Conservation (phyloP, 1,140 invertebrate species). For the Cotesia glomerata region DNA sequence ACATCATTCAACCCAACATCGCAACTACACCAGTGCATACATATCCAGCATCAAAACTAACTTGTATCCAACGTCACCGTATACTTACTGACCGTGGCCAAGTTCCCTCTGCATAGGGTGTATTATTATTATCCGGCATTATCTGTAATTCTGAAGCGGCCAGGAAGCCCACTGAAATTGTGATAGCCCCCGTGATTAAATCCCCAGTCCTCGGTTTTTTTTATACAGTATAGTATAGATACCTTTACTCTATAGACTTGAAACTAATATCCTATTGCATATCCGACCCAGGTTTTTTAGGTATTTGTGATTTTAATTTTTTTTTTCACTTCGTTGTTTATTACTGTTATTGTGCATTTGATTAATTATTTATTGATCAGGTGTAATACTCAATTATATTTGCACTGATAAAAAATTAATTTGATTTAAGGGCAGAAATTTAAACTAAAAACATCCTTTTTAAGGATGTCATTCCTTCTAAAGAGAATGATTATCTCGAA, state of each 20-base stretch:
- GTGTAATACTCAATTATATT: too few species aligned
- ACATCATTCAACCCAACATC: slow-evolving; percentile 19
- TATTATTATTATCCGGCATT: slow-evolving; percentile 65
- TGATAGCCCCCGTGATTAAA: slow-evolving; percentile 64
- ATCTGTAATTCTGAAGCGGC: slow-evolving; percentile 63
- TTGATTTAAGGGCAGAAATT: too few species aligned
- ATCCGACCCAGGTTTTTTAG: neutral
- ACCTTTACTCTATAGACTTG: slow-evolving; percentile 35
- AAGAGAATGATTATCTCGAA: too few species aligned
- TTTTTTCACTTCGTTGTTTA: neutral
- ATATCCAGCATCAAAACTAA: slow-evolving; percentile 11
- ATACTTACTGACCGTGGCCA: slow-evolving; percentile 59
- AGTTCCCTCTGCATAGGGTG: slow-evolving; percentile 45
- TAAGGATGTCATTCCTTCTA: too few species aligned
- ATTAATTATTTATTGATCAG: too few species aligned
- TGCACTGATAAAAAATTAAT: too few species aligned
- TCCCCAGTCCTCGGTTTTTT: slow-evolving; percentile 46
- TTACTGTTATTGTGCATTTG: too few species aligned
- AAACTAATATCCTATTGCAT: neutral
- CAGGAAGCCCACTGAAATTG: slow-evolving; percentile 64
- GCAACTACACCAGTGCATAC: slow-evolving; percentile 8
- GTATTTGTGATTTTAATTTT: neutral
- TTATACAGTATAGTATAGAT: slow-evolving; percentile 22
- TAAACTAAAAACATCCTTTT: too few species aligned
- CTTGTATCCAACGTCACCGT: slow-evolving; percentile 49